Conservation (phyloP, 2,888 invertebrate genomes). For the Blastobasis lacticolella region DNA sequence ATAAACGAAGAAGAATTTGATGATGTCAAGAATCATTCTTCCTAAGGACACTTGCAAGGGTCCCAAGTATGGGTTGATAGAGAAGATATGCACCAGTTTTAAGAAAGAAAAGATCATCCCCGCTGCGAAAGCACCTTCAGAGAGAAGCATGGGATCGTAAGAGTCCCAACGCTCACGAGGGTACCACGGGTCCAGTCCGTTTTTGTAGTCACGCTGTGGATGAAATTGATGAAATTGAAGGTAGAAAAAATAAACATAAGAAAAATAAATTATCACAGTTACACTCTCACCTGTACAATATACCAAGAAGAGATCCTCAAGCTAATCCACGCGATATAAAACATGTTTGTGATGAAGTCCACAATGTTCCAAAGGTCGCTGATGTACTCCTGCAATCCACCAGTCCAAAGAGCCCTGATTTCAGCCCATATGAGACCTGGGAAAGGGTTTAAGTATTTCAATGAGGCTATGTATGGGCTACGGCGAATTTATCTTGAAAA, state of each 20-base stretch:
- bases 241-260: background rate
- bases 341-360: constrained; percentile 96
- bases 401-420: constrained; percentile 91
- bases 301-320: constrained; percentile 92
- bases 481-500: too few relatives aligned
- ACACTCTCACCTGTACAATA: constrained; percentile 83
- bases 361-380: constrained; percentile 98
- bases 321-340: constrained; percentile 95
- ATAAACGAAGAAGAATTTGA: constrained; percentile 97
- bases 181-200: constrained; percentile 85
- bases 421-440: constrained; percentile 96
- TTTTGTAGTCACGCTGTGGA: constrained; percentile 78
- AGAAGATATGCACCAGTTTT: constrained; percentile 97
- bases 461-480: too few relatives aligned
- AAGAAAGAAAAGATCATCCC: constrained; percentile 97
- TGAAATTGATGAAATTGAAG: background rate
- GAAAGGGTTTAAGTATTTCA: constrained; percentile 7
- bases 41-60: constrained; percentile 95
- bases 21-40: constrained; percentile 94
- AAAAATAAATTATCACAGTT: background rate
- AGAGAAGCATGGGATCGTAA: constrained; percentile 95
- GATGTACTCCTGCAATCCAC: constrained; percentile 92
- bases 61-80: constrained; percentile 96
- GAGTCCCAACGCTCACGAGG: constrained; percentile 94
- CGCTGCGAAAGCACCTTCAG: constrained; percentile 95